These are phyloP conservation scores for Scaptomyza montana DNA, from an alignment of 1,140 invertebrate species.

Conservation along the genomic window DNA sequence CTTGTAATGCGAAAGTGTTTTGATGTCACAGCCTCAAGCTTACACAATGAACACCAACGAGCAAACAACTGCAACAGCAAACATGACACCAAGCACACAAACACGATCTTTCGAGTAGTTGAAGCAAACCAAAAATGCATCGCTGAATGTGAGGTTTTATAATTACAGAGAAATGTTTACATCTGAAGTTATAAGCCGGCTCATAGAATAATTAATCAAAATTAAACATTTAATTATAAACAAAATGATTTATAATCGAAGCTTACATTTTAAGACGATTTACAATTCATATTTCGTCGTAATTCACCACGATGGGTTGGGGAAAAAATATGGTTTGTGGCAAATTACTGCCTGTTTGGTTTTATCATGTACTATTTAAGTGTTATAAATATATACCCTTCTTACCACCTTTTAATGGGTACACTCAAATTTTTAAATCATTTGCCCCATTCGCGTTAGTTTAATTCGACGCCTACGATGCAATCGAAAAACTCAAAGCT, in stretches of 20 bases:
- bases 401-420: not conserved
- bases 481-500: slow-evolving; percentile 24
- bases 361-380: too few species aligned
- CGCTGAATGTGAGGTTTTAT: not conserved
- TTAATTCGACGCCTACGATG: slow-evolving; percentile 47
- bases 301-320: too few species aligned
- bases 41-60: slow-evolving; percentile 57
- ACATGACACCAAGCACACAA: slow-evolving; percentile 37
- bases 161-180: not conserved
- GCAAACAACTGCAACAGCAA: slow-evolving; percentile 16
- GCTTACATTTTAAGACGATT: too few species aligned
- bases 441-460: not conserved
- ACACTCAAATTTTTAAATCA: not conserved
- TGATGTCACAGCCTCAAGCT: slow-evolving; percentile 52
- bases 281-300: too few species aligned
- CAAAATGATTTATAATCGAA: too few species aligned
- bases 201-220: not conserved
- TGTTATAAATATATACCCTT: not conserved
- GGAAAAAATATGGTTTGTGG: too few species aligned
- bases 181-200: not conserved
- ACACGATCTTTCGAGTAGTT: slow-evolving; percentile 65
- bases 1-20: slow-evolving; percentile 80
- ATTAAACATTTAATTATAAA: not conserved
- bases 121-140: slow-evolving; percentile 43
- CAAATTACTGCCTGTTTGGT: not conserved